Conservation (phyloP, 2,888 invertebrate genomes). For the Drosophila setosimentum region DNA sequence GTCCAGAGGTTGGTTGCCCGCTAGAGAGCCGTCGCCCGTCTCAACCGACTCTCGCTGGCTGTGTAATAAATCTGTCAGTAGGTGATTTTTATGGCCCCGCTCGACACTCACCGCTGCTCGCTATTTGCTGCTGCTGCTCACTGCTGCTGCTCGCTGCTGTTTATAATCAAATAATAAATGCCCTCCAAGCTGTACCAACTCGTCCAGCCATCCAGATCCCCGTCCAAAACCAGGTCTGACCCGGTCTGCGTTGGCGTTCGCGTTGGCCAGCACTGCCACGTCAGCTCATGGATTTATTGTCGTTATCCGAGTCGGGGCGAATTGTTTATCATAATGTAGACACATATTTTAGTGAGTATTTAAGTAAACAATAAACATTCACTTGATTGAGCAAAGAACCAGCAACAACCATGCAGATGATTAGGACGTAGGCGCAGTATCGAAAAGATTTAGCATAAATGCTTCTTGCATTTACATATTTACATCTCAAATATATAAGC, state of each 20-base stretch:
- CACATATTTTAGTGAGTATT: slow-evolving; percentile 72
- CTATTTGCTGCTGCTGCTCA: slow-evolving; percentile 52
- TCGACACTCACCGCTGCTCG: slow-evolving; percentile 66
- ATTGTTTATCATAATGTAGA: slow-evolving; percentile 78
- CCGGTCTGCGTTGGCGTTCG: slow-evolving; percentile 63
- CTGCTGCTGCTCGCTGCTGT: slow-evolving; percentile 55
- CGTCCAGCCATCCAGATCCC: slow-evolving; percentile 32
- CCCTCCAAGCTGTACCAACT: slow-evolving; percentile 63
- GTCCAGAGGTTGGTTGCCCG: slow-evolving; percentile 50
- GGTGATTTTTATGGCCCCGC: slow-evolving; percentile 80
- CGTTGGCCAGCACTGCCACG: slow-evolving; percentile 26
- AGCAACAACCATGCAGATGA: slow-evolving; percentile 8
- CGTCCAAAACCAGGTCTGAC: slow-evolving; percentile 24
- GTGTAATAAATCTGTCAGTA: slow-evolving; percentile 84
- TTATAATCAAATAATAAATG: slow-evolving; percentile 79
- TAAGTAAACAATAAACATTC: slow-evolving; percentile 69
- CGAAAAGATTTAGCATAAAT: background rate
- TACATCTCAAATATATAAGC: background rate
- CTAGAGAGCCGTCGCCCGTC: slow-evolving; percentile 30
- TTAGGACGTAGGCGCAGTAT: background rate
- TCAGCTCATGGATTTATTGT: slow-evolving; percentile 70
- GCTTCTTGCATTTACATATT: background rate
- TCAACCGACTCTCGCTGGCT: slow-evolving; percentile 53
- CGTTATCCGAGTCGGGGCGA: slow-evolving; percentile 62
- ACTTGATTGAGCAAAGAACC: slow-evolving; percentile 40